Evolutionary conservation across 1,140 invertebrate species (phyloP).

Genomic region (Onthophagus taurus): DNA sequence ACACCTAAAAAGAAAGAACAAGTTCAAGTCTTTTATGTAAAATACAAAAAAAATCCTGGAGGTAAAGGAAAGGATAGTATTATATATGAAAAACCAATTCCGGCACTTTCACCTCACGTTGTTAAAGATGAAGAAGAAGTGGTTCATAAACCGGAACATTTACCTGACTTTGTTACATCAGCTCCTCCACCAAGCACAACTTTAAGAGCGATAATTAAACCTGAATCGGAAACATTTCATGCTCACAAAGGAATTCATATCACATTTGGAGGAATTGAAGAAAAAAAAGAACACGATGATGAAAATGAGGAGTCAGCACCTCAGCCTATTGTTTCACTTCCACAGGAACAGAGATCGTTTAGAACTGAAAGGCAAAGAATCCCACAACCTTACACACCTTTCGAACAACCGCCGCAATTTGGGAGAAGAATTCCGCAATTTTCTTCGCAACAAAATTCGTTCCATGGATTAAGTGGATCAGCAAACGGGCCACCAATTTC

Average conservation of each 20-base stretch:
- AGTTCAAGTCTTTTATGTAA: slow-evolving; percentile 82
- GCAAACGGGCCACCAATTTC: no score
- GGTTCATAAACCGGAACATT: slow-evolving; percentile 31
- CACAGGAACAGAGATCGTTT: slow-evolving; percentile 30
- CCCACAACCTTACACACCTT: slow-evolving; percentile 35
- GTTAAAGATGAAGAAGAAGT: slow-evolving; percentile 48
- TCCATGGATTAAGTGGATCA: no score
- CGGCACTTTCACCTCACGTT: slow-evolving; percentile 57
- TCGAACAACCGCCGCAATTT: slow-evolving; percentile 25
- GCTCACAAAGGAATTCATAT: slow-evolving; percentile 63
- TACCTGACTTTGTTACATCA: slow-evolving; percentile 38
- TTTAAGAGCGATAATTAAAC: slow-evolving; percentile 68
- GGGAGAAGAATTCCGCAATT: slow-evolving; percentile 3
- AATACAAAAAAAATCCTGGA: slow-evolving; percentile 73
- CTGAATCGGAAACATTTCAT: slow-evolving; percentile 72
- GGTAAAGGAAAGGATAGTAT: slow-evolving; percentile 55
- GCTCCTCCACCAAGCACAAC: slow-evolving; percentile 59
- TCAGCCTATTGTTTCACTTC: slow-evolving; percentile 47
- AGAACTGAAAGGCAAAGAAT: slow-evolving; percentile 23
- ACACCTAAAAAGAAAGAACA: slow-evolving; percentile 63
- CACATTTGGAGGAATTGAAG: slow-evolving; percentile 63
- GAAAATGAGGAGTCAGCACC: slow-evolving; percentile 46
- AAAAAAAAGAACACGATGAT: slow-evolving; percentile 46
- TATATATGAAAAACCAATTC: slow-evolving; percentile 65
- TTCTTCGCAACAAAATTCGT: no score